These are phyloP conservation scores for Malurus alboscapulatus DNA, from an alignment of 2,113 vertebrate genomes.

Conservation along the genomic window DNA sequence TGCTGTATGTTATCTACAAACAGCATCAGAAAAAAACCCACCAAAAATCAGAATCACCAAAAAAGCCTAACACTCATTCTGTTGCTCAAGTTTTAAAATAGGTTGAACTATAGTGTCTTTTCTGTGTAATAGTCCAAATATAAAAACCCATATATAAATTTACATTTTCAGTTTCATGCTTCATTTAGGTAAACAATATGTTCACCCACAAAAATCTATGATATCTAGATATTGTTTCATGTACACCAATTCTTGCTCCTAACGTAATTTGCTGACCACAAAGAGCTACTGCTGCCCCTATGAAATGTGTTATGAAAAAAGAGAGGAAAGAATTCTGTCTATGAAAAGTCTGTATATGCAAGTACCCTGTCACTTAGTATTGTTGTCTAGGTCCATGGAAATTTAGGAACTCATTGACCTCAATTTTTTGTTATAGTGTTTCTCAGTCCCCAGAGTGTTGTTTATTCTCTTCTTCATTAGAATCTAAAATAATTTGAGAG, in stretches of 20 bases:
- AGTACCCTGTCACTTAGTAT: neutral
- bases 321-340: neutral
- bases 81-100: neutral
- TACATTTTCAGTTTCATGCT: neutral
- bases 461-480: constrained; percentile 44
- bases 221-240: neutral
- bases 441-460: neutral
- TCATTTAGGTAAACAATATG: neutral
- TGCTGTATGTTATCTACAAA: neutral
- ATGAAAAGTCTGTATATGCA: neutral
- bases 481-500: constrained; percentile 34
- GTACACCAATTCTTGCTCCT: neutral
- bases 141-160: neutral
- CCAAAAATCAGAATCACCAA: neutral
- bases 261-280: neutral
- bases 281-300: neutral
- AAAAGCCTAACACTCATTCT: neutral
- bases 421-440: constrained; percentile 12
- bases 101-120: neutral
- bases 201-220: neutral
- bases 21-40: neutral
- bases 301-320: neutral
- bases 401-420: constrained; percentile 23
- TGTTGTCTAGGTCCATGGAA: neutral
- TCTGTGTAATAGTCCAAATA: neutral